phyloP scores from a whole-genome alignment of 2,888 invertebrate genomes.

The Alloscopus bannaensis region DNA sequence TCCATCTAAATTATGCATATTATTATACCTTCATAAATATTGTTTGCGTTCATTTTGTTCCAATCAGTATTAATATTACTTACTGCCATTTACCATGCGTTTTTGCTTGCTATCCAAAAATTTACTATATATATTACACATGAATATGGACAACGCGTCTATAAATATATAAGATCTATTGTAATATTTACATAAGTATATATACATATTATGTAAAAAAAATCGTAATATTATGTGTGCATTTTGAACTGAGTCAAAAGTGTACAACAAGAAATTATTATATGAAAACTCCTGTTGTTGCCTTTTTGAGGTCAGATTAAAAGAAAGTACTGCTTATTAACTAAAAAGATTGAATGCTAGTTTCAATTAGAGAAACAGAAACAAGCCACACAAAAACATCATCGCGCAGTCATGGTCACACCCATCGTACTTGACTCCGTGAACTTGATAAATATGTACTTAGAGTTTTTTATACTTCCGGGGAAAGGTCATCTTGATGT shows the following conservation, averaged over 20 bases:
- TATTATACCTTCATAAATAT: neutral
- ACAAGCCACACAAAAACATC: neutral
- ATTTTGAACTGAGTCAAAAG: constrained; percentile 40
- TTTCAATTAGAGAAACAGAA: constrained; percentile 9
- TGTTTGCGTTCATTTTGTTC: neutral
- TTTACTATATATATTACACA: too few species aligned
- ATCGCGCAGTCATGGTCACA: too few species aligned
- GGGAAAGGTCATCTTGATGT: too few species aligned
- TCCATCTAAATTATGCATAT: neutral
- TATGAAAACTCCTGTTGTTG: constrained; percentile 53
- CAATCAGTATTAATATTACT: neutral
- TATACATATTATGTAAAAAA: neutral
- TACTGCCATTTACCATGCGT: constrained; percentile 14
- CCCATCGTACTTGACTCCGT: too few species aligned
- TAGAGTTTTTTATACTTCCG: too few species aligned
- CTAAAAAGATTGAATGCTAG: neutral
- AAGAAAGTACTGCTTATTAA: constrained; percentile 39
- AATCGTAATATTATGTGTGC: constrained; percentile 12
- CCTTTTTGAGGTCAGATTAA: constrained; percentile 53
- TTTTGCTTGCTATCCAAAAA: too few species aligned
- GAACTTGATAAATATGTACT: too few species aligned
- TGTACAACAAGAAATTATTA: constrained; percentile 22
- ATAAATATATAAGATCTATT: neutral
- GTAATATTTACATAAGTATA: neutral
- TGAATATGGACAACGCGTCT: neutral